A percentile compares a stretch with the other conserved stretches of the same genome.
Conservation (phyloP, 64 coral and sea anemone genomes). For the Stichodactyla mertensii region DNA sequence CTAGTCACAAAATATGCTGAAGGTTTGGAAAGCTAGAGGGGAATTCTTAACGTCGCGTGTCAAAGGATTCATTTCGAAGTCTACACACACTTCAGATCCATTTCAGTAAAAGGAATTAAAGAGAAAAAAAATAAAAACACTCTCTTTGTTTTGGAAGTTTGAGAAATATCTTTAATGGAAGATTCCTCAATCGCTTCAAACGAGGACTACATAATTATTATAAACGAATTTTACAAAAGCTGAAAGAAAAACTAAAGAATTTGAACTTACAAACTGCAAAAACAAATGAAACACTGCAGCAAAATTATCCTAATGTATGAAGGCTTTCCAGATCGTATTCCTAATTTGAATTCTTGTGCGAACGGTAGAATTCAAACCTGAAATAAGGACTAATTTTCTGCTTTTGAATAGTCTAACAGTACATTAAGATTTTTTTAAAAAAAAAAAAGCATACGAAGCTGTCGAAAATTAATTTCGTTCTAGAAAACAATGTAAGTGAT, state of each 20-base stretch:
- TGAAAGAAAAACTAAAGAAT: not conserved
- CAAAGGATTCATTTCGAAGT: not conserved
- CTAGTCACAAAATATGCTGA: not conserved
- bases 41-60: not conserved
- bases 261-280: not conserved
- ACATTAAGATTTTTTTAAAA: not conserved
- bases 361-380: not conserved
- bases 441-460: not conserved
- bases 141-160: conserved; percentile 9
- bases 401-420: not conserved
- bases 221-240: not conserved
- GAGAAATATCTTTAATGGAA: not conserved
- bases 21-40: not conserved
- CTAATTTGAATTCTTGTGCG: not conserved
- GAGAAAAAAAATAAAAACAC: not conserved
- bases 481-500: conserved; percentile 6
- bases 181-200: not conserved
- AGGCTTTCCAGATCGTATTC: too few species aligned
- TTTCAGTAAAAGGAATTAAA: not conserved
- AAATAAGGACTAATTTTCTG: not conserved
- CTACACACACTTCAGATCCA: conserved; percentile 1
- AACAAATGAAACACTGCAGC: not conserved
- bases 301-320: too few species aligned
- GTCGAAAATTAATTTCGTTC: conserved; percentile 2
- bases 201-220: not conserved